These are phyloP conservation scores for Thymelicus lineola DNA, from an alignment of 2,888 invertebrate species.

Conservation along the genomic window DNA sequence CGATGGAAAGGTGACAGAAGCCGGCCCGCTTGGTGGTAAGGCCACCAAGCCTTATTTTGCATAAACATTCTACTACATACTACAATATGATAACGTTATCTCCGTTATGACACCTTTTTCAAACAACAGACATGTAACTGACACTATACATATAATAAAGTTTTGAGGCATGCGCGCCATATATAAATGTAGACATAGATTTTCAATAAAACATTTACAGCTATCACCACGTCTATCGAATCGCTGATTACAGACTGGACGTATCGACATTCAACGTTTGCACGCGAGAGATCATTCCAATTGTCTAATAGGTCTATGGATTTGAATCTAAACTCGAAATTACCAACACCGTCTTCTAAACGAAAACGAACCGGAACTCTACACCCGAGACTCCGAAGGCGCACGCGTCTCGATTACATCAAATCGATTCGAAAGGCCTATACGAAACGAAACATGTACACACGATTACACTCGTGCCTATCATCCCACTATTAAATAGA, in stretches of 20 bases:
- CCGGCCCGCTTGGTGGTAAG: too few relatives aligned
- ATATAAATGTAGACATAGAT: conserved; percentile 36
- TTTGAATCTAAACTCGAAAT: conserved; percentile 48
- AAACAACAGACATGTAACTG: background rate
- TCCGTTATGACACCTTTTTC: too few relatives aligned
- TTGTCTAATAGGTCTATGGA: conserved; percentile 20
- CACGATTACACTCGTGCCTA: conserved; percentile 65
- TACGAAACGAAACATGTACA: conserved; percentile 47
- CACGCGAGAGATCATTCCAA: conserved; percentile 62
- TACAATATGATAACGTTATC: too few relatives aligned
- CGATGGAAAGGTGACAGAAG: too few relatives aligned
- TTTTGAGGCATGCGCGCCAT: background rate
- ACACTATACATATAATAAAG: conserved; percentile 18
- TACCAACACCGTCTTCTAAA: conserved; percentile 57
- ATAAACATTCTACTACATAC: too few relatives aligned
- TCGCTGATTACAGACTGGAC: conserved; percentile 66
- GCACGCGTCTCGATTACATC: conserved; percentile 75
- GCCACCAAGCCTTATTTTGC: too few relatives aligned
- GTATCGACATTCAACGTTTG: conserved; percentile 49
- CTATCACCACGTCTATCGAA: conserved; percentile 62
- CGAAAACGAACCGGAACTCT: conserved; percentile 63
- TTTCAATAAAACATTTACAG: conserved; percentile 52
- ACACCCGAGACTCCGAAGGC: conserved; percentile 49
- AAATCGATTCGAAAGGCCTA: conserved; percentile 75
- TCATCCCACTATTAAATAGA: conserved; percentile 79